Evolutionary conservation across 2,888 invertebrate species (phyloP).

Genomic region (Cistogaster globosa): DNA sequence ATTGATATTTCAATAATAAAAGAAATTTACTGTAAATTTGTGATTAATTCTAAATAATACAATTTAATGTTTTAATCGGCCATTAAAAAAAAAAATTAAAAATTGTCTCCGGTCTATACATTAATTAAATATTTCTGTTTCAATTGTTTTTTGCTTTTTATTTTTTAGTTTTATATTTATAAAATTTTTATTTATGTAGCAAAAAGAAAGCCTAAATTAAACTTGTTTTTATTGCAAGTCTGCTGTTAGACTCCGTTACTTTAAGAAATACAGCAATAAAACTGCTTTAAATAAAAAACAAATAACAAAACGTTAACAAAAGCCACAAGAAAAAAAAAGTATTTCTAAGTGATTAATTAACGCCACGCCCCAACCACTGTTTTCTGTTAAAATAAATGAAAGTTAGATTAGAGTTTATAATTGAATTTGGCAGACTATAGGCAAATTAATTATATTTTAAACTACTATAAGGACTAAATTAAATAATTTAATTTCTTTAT

Average conservation of each 20-base stretch:
- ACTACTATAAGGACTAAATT: conserved; percentile 46
- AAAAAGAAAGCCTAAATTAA: conserved; percentile 62
- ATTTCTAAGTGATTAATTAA: background rate
- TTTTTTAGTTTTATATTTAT: conserved; percentile 50
- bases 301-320: no score
- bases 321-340: no score
- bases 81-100: no score
- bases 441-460: conserved; percentile 52
- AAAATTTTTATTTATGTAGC: conserved; percentile 61
- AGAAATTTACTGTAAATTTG: no score
- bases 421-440: conserved; percentile 18
- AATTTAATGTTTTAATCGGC: no score
- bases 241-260: conserved; percentile 48
- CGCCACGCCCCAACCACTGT: background rate
- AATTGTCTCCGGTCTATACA: no score
- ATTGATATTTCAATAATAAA: no score
- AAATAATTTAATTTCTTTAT: background rate
- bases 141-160: conserved; percentile 2
- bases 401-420: background rate
- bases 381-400: background rate
- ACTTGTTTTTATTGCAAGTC: conserved; percentile 49
- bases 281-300: no score
- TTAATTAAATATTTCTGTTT: background rate
- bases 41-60: no score
- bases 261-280: no score